Evolutionary conservation across 2,113 vertebrate genomes (phyloP).

Genomic region (Rhodinocichla rosea): DNA sequence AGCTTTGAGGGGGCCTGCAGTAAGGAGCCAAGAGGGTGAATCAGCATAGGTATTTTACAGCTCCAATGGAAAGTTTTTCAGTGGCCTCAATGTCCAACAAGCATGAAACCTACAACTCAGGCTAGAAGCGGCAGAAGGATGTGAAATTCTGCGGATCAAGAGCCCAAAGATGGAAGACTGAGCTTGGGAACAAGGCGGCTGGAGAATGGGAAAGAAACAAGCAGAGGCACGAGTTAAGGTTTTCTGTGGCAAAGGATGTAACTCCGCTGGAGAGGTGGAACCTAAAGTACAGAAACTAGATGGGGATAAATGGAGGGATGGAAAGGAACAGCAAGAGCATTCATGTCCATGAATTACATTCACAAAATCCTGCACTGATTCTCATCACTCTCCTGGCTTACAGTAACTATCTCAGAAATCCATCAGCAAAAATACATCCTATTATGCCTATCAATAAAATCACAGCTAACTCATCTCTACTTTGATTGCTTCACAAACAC

Average conservation of each 20-base stretch:
- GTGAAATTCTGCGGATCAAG: background rate
- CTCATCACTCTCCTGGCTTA: background rate
- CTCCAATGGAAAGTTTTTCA: background rate
- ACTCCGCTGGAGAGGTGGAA: background rate
- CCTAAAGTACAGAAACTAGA: background rate
- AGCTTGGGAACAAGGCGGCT: background rate
- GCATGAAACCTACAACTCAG: background rate
- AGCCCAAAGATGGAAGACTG: background rate
- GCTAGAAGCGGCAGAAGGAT: background rate
- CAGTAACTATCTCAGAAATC: background rate
- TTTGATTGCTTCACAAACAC: background rate
- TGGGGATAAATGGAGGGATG: background rate
- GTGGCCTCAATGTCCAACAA: background rate
- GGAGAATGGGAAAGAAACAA: background rate
- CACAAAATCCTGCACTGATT: background rate
- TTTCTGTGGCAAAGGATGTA: background rate
- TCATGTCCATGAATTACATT: accelerated
- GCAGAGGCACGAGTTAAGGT: background rate
- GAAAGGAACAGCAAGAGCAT: background rate
- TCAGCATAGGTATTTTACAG: background rate
- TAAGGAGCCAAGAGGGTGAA: background rate
- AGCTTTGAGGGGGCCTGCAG: background rate
- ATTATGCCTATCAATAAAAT: background rate
- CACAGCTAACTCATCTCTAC: background rate
- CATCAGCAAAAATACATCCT: background rate